Percentiles rank a stretch among this genome's conserved stretches.
Conservation (phyloP, 2,888 invertebrate genomes). For the Imbricaverruca yamaguchii region DNA sequence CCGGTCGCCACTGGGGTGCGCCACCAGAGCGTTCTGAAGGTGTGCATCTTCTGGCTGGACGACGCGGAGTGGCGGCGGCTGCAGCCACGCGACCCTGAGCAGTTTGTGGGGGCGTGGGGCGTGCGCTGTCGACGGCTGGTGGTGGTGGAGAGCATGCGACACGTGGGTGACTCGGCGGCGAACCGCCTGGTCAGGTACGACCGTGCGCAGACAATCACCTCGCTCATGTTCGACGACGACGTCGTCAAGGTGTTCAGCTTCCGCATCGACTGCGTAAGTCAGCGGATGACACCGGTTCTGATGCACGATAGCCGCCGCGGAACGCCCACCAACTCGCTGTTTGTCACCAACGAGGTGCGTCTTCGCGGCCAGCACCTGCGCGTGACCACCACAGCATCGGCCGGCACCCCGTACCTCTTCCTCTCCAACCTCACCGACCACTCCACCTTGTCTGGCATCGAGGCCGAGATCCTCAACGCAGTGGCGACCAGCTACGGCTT, state of each 20-base stretch:
- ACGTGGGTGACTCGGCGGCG: neutral
- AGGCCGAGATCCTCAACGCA: neutral
- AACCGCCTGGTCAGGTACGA: neutral
- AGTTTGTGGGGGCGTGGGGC: neutral
- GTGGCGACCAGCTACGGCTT: neutral
- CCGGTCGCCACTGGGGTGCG: neutral
- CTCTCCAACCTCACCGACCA: neutral
- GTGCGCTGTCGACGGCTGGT: neutral
- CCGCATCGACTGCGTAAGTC: neutral
- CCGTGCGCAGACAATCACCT: neutral
- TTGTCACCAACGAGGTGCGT: no score
- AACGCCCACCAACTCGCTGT: neutral
- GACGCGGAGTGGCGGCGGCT: neutral
- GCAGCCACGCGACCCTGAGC: neutral
- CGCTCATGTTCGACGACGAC: neutral
- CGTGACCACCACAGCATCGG: neutral
- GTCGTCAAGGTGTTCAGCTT: neutral
- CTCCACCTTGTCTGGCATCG: neutral
- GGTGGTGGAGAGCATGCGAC: neutral
- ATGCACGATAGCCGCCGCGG: neutral
- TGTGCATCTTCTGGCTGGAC: neutral
- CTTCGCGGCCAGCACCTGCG: neutral
- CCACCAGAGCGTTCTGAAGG: neutral
- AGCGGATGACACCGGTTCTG: neutral
- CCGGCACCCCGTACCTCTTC: neutral